Evolutionary conservation across 2,888 invertebrate genomes (phyloP).

Genomic region (Megamerina dolium): DNA sequence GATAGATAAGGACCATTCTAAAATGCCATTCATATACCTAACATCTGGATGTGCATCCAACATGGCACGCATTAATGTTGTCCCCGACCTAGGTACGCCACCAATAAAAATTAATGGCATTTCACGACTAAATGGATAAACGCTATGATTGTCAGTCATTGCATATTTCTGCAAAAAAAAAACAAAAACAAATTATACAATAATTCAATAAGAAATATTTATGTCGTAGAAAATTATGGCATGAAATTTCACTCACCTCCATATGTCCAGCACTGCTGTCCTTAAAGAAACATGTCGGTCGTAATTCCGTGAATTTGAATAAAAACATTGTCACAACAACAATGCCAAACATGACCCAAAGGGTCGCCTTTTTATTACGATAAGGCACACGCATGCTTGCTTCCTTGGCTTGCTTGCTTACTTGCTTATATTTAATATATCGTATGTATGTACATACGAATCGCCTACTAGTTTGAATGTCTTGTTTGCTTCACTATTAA

Average conservation of each 20-base stretch:
- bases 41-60: constrained; percentile 96
- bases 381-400: constrained; percentile 47
- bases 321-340: constrained; percentile 48
- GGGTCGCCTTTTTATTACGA: constrained; percentile 46
- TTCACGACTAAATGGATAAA: constrained; percentile 72
- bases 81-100: constrained; percentile 95
- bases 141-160: constrained; percentile 58
- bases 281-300: constrained; percentile 47
- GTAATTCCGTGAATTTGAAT: constrained; percentile 48
- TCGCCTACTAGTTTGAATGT: constrained; percentile 15
- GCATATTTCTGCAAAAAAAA: constrained; percentile 55
- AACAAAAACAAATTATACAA: constrained; percentile 4
- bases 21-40: no score
- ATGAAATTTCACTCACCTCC: neutral
- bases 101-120: constrained; percentile 96
- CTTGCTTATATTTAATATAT: constrained; percentile 2
- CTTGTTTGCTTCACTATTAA: constrained; percentile 19
- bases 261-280: constrained; percentile 19
- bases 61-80: constrained; percentile 96
- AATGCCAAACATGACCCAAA: constrained; percentile 46
- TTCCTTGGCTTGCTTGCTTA: constrained; percentile 11
- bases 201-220: neutral
- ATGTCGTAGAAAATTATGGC: neutral
- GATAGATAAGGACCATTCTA: no score
- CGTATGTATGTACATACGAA: no score